These are phyloP conservation scores for Ornithorhynchus anatinus DNA, from an alignment of 2,113 vertebrate species.

Conservation along the genomic window DNA sequence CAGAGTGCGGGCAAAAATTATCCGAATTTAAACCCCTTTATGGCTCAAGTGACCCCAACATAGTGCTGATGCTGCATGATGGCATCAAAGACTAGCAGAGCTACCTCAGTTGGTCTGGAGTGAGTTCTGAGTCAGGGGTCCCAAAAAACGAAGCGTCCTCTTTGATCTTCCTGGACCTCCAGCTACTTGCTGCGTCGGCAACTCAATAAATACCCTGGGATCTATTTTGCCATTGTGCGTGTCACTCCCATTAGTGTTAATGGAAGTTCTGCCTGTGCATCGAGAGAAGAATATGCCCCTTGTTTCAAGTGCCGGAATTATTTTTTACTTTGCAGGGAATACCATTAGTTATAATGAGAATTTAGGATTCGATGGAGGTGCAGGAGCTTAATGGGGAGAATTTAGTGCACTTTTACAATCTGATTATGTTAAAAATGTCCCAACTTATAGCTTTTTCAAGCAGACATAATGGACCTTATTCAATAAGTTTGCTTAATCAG, in stretches of 20 bases:
- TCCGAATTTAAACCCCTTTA: no score
- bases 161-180: not conserved
- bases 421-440: constrained; percentile 59
- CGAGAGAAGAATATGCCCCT: constrained; percentile 3
- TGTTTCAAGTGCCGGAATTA: constrained; percentile 42
- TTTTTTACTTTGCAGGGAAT: constrained; percentile 53
- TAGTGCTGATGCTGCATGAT: no score
- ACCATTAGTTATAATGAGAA: constrained; percentile 56
- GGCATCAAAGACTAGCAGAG: not conserved
- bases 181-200: not conserved
- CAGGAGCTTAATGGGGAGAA: constrained; percentile 47
- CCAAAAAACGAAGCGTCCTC: not conserved
- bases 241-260: constrained; percentile 12
- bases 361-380: constrained; percentile 51
- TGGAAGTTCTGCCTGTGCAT: not conserved
- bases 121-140: not conserved
- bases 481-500: constrained; percentile 61
- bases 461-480: constrained; percentile 57
- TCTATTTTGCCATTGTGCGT: not conserved
- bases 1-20: no score
- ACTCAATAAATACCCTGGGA: not conserved
- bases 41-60: no score
- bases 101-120: no score
- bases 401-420: constrained; percentile 57
- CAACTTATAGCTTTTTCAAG: constrained; percentile 50